Evolutionary conservation across 2,113 vertebrate genomes (phyloP), one percentile per base, ranked within the genome.

Genomic region (Siniperca knerii): DNA sequence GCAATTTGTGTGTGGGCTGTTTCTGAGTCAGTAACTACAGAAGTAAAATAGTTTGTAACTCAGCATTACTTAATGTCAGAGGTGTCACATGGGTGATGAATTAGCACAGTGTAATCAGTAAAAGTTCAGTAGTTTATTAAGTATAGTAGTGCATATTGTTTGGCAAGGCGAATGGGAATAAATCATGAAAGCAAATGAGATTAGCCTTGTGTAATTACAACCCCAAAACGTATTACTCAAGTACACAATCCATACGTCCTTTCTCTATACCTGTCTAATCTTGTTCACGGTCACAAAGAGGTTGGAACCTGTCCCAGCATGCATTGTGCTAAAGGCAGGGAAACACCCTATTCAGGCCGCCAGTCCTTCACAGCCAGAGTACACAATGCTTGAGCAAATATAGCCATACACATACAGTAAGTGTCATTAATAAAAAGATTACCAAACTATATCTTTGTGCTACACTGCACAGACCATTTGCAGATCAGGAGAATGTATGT

Each of bases 151-250:
- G 23, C 23, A 44, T 58, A 79, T 40, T 70, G 40, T 79, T 60
- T 81, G 68, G 61, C 29, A 87, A 81, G 86, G 77, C 25, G 37
- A 69, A 65, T 76, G 37, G 12, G 8, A 48, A 66, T 12, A 35
- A 9, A 23, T 73, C 4, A 20, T 35, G 12, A 33, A 75, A 64
- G 55, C 44, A 44, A 54, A 62, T 15, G 4, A 52, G 76, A 73
- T 57, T 33, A 82, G 20, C 55, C 12, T 68, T 69, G 25, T 75
- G 46, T 44, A 61, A 54, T 21, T 58, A 72, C 66, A 72, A 29
- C 16, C 18, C 6, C 1, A 4, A 37, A 58, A 40, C 1, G 0
- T 35, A 35, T 62, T 29, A 57, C 23, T 75, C 37, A 48, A 46
- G 9, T n/a, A 61, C 61, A 42, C 50, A 25, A 16, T 46, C 20